Conservation (phyloP, 2,888 invertebrate species). For the Poecilus cupreus region DNA sequence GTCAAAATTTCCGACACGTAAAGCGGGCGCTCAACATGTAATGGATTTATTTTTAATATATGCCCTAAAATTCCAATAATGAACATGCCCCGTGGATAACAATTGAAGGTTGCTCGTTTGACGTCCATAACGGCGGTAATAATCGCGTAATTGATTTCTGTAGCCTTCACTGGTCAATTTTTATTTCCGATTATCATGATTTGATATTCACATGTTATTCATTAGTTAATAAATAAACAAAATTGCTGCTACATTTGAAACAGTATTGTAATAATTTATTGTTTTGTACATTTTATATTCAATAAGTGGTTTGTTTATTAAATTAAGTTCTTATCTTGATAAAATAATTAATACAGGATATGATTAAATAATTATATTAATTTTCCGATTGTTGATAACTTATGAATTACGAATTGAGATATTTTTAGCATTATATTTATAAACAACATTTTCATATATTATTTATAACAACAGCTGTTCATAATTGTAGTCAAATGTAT, state of each 20-base stretch:
- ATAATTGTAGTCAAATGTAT: too few relatives aligned
- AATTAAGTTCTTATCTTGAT: too few relatives aligned
- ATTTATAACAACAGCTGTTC: too few relatives aligned
- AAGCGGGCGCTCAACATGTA: background rate
- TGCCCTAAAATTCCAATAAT: background rate
- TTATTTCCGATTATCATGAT: conserved; percentile 13
- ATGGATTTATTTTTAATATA: background rate
- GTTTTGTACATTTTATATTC: background rate
- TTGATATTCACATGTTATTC: conserved; percentile 29
- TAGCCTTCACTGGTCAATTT: conserved; percentile 4
- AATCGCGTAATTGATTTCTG: conserved; percentile 5
- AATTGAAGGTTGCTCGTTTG: conserved; percentile 9
- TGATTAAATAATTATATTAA: too few relatives aligned
- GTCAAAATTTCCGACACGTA: background rate
- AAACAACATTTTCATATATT: too few relatives aligned
- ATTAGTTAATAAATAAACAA: conserved; percentile 3
- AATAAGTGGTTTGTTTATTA: background rate
- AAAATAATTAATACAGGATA: too few relatives aligned
- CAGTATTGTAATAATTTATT: background rate
- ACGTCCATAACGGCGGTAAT: background rate
- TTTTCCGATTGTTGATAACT: too few relatives aligned
- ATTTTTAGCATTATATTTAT: too few relatives aligned
- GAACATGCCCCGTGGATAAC: background rate
- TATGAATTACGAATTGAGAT: too few relatives aligned
- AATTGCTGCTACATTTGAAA: background rate